Conservation (phyloP, 2,113 vertebrate genomes). For the Hippocampus barbouri region DNA sequence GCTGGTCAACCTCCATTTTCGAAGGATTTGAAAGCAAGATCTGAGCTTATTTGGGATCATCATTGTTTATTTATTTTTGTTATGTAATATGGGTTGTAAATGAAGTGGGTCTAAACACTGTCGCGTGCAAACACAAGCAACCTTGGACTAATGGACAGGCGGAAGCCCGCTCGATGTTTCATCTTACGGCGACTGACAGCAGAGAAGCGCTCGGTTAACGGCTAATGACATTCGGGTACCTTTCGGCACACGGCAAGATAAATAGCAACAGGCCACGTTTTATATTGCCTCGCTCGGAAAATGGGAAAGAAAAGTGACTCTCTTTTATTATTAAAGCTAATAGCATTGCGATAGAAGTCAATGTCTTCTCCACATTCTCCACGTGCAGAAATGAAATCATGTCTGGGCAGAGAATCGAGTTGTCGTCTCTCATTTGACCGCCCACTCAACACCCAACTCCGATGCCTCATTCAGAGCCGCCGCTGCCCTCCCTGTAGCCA, state of each 20-base stretch:
- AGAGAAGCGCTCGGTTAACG: slow-evolving; percentile 35
- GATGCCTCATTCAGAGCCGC: slow-evolving; percentile 9
- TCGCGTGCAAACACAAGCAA: slow-evolving; percentile 17
- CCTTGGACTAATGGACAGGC: slow-evolving; percentile 41
- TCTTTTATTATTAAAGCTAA: slow-evolving; percentile 58
- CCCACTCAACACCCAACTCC: background rate
- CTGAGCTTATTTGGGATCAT: background rate
- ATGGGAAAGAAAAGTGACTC: slow-evolving; percentile 12
- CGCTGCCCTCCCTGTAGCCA: slow-evolving; percentile 10
- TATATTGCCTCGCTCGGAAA: slow-evolving; percentile 18
- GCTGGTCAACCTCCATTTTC: background rate
- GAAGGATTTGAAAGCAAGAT: background rate
- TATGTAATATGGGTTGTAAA: background rate
- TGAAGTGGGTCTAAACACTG: slow-evolving; percentile 23
- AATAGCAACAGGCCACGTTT: slow-evolving; percentile 37
- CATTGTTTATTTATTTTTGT: background rate
- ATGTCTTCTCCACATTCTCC: slow-evolving; percentile 8
- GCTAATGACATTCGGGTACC: slow-evolving; percentile 46
- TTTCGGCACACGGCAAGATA: slow-evolving; percentile 38
- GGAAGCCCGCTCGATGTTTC: slow-evolving; percentile 8
- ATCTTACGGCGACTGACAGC: slow-evolving; percentile 37
- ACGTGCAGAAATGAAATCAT: slow-evolving; percentile 20
- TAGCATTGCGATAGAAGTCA: slow-evolving; percentile 23
- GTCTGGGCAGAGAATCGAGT: slow-evolving; percentile 15
- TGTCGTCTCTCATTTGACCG: slow-evolving; percentile 10